Conservation (phyloP, 2,113 vertebrate species). For the Danionella cerebrum region DNA sequence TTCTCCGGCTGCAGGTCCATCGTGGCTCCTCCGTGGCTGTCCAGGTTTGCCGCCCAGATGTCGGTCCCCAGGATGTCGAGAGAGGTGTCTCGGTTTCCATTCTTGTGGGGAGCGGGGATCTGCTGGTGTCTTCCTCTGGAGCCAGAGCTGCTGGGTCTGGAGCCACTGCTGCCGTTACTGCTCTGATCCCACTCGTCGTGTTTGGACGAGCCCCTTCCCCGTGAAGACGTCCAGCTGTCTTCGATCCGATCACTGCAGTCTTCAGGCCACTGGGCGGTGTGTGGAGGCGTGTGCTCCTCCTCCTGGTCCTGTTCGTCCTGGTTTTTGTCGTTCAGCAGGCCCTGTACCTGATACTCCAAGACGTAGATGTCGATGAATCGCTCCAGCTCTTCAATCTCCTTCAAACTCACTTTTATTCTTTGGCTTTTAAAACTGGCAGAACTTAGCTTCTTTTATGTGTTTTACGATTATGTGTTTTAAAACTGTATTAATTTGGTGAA, state of each 20-base stretch:
- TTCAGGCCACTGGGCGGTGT: conserved; percentile 86
- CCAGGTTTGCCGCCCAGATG: conserved; percentile 97
- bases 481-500: too few relatives aligned
- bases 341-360: conserved; percentile 96
- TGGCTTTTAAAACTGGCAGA: too few relatives aligned
- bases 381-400: conserved; percentile 94
- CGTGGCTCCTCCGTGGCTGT: conserved; percentile 84
- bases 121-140: conserved; percentile 69
- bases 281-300: conserved; percentile 69
- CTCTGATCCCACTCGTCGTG: conserved; percentile 79
- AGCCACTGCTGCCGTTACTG: conserved; percentile 73
- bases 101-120: conserved; percentile 70
- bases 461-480: too few relatives aligned
- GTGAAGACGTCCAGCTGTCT: conserved; percentile 77
- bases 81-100: conserved; percentile 81
- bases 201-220: conserved; percentile 68
- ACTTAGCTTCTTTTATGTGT: too few relatives aligned
- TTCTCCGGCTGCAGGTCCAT: conserved; percentile 97
- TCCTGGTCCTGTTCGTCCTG: conserved; percentile 73
- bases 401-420: too few relatives aligned
- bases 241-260: conserved; percentile 81
- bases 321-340: conserved; percentile 85
- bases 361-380: conserved; percentile 97
- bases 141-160: conserved; percentile 65
- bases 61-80: conserved; percentile 93